Percentiles rank a stretch among this genome's conserved stretches.
Conservation (phyloP, 2,888 invertebrate species). For the Parnassius glacialis region DNA sequence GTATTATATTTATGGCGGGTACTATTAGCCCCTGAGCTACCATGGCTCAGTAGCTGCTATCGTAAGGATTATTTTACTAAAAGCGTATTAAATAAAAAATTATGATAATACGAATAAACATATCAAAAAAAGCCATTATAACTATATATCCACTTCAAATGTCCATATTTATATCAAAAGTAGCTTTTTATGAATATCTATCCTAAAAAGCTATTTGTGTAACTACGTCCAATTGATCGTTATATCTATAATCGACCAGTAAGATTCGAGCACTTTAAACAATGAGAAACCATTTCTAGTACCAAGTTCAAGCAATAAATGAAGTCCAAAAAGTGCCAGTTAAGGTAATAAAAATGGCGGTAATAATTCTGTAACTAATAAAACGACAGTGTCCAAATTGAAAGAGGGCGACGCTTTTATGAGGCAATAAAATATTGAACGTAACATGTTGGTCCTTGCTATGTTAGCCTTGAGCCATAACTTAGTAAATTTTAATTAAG, state of each 20-base stretch:
- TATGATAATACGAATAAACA: too few relatives aligned
- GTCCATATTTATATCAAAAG: too few relatives aligned
- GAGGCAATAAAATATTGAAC: conserved; percentile 56
- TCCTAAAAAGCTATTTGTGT: too few relatives aligned
- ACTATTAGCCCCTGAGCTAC: too few relatives aligned
- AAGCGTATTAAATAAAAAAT: too few relatives aligned
- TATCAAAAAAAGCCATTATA: too few relatives aligned
- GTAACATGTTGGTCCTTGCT: conserved; percentile 34
- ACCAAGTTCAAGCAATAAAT: conserved; percentile 36
- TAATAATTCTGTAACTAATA: conserved; percentile 54
- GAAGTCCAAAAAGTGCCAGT: conserved; percentile 42
- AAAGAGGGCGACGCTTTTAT: conserved; percentile 63
- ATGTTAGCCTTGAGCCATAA: conserved; percentile 21
- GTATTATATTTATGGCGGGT: too few relatives aligned
- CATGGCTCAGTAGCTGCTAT: too few relatives aligned
- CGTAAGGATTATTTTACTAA: too few relatives aligned
- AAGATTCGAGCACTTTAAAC: conserved; percentile 21
- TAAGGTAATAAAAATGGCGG: conserved; percentile 53
- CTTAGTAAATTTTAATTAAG: conserved; percentile 5
- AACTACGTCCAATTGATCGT: too few relatives aligned
- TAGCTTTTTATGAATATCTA: too few relatives aligned
- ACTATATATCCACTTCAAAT: too few relatives aligned
- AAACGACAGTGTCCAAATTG: conserved; percentile 54
- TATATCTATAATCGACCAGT: not conserved
- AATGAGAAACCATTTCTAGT: conserved; percentile 18